These are phyloP conservation scores for Lathamus discolor DNA, from an alignment of 2,113 vertebrate genomes.

Conservation along the genomic window DNA sequence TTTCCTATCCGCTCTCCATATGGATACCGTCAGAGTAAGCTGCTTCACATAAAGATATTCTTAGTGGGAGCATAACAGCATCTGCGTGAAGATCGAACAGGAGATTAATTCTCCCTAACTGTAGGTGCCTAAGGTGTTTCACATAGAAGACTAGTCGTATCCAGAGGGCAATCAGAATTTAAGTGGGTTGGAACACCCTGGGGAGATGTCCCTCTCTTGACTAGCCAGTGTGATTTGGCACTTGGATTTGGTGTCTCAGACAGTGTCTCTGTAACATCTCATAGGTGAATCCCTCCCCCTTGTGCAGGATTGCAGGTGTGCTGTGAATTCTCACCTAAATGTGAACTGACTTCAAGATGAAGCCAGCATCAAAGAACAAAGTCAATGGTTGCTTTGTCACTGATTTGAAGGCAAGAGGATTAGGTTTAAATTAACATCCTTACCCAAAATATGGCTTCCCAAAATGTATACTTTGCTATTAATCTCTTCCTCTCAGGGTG, in stretches of 20 bases:
- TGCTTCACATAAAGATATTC: constrained; percentile 54
- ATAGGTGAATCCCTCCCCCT: background rate
- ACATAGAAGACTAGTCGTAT: background rate
- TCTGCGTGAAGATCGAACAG: background rate
- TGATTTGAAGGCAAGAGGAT: constrained; percentile 3
- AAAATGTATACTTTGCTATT: background rate
- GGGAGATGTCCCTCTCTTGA: constrained; percentile 1
- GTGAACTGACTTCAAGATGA: background rate
- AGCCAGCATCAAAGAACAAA: constrained; percentile 4
- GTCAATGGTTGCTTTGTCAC: background rate
- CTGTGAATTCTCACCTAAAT: background rate
- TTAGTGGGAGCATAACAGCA: constrained; percentile 22
- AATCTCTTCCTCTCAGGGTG: background rate
- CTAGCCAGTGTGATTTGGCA: background rate
- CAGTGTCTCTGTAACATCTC: background rate
- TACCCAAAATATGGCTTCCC: background rate
- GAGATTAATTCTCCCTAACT: background rate
- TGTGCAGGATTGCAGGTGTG: background rate
- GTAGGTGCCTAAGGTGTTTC: constrained; percentile 34
- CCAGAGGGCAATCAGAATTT: constrained; percentile 39
- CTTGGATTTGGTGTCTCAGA: background rate
- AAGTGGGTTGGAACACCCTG: background rate
- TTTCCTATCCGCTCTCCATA: constrained; percentile 53
- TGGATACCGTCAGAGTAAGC: constrained; percentile 45
- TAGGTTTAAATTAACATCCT: background rate